These are phyloP conservation scores for Lepidochrysops patricia DNA, from an alignment of 2,888 invertebrate species.

Conservation along the genomic window DNA sequence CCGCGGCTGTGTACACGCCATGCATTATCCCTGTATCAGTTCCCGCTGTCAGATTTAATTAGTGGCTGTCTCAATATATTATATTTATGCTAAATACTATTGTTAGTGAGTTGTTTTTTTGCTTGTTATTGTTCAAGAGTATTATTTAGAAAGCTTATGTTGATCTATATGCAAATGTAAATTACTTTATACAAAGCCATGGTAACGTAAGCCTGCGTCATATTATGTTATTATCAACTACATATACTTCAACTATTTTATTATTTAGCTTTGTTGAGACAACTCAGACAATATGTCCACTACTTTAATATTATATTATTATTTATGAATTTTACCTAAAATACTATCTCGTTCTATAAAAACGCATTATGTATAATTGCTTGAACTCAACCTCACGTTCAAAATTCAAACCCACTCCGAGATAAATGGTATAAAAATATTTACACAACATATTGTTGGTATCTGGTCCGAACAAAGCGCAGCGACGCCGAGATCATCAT, in stretches of 20 bases:
- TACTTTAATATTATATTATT: too few species aligned
- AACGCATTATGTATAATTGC: too few species aligned
- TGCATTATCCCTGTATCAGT: slow-evolving; percentile 8
- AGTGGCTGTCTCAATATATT: slow-evolving; percentile 8
- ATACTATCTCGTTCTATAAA: too few species aligned
- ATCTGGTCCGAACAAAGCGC: slow-evolving; percentile 38
- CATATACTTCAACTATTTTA: too few species aligned
- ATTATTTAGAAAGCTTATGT: background rate
- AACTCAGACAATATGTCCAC: too few species aligned
- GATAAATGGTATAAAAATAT: slow-evolving; percentile 6
- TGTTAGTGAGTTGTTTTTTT: background rate
- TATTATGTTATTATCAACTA: too few species aligned
- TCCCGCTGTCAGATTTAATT: slow-evolving; percentile 10
- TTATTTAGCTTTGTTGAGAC: too few species aligned
- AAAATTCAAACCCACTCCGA: background rate
- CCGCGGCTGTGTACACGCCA: slow-evolving; percentile 11
- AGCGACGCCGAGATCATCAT: slow-evolving; percentile 49
- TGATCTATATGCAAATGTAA: background rate
- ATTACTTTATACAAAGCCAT: background rate
- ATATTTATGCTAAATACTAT: slow-evolving; percentile 8
- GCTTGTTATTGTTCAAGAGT: background rate
- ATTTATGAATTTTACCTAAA: too few species aligned
- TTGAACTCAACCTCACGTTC: too few species aligned
- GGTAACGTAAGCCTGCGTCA: too few species aligned
- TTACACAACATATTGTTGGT: slow-evolving; percentile 14